Base-by-base conservation (phyloP, 2,888 invertebrate species). In the Microchrysa polita region DNA sequence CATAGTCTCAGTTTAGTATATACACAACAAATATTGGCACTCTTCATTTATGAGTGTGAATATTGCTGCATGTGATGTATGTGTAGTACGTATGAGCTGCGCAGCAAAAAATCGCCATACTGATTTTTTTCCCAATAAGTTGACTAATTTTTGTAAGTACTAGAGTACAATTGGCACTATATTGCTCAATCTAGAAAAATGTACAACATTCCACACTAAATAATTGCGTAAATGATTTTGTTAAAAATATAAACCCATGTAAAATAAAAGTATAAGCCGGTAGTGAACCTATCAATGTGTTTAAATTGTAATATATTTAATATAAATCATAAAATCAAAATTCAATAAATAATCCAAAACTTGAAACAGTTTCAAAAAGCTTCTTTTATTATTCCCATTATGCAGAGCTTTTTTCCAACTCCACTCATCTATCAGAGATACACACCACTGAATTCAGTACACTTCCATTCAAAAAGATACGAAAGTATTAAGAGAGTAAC, bases 71-170 rank as follows among this genome's bases (percentile, higher is more conserved):
- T n/a, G n/a, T n/a, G n/a, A n/a, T n/a, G n/a, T n/a, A n/a, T n/a
- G n/a, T n/a, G n/a, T n/a, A n/a, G 61, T 18, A 61, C 40, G 61
- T 40, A 61, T 61, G 59, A 23, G 59, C 59, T 34, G 27, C 27
- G 27, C 20, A 59, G 61, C n/a, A 16, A n/a, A 61, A 40, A 22
- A 23, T 40, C 12, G 48, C 4, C 16, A 61, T 10, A 40, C 34
- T 40, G 40, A 14, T 5, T 40, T 40, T 12, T 61, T 61, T 61
- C 40, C 18, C 16, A 61, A 60, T 16, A 60, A 14, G 40, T 48
- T n/a, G 16, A 12, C 16, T 48, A 12, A 48, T 48, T 48, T 48
- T 12, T 48, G n/a, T 48, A 48, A 48, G 48, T 59, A 23, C 22
- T 55, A 23, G 14, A 23, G 59, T 59, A 5, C 59, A 23, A 5